Percentiles rank a stretch among this genome's conserved stretches.
phyloP scores from a whole-genome alignment of 2,888 invertebrate genomes.

The Maniola hyperantus region DNA sequence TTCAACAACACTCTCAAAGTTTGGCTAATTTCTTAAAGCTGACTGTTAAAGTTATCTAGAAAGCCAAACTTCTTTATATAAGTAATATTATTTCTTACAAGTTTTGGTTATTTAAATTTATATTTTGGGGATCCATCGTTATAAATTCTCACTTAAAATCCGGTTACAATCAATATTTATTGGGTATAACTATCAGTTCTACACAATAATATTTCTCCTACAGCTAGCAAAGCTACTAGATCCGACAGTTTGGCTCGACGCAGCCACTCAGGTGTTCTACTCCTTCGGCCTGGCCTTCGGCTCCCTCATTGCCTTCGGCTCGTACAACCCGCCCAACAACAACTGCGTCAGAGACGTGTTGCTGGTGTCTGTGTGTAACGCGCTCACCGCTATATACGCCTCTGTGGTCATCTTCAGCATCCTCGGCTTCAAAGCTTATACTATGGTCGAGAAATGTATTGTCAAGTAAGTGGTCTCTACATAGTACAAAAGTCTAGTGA shows the following conservation, averaged over 20 bases:
- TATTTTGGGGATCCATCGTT: not conserved
- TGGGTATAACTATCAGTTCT: not conserved
- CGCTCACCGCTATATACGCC: constrained; percentile 96
- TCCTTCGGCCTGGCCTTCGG: constrained; percentile 97
- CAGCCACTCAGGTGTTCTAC: constrained; percentile 98
- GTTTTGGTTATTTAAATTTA: not conserved
- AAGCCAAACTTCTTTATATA: not conserved
- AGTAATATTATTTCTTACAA: not conserved
- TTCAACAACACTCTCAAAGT: not conserved
- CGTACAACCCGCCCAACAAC: constrained; percentile 97
- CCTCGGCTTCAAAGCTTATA: constrained; percentile 97
- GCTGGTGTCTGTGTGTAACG: constrained; percentile 95
- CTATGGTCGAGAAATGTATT: constrained; percentile 93
- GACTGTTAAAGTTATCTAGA: not conserved
- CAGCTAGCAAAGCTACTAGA: constrained; percentile 92
- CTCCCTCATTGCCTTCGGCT: constrained; percentile 96
- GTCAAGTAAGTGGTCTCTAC: constrained; percentile 61
- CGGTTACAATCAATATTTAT: no score
- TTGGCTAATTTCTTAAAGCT: not conserved
- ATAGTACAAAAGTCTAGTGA: no score
- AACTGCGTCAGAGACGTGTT: constrained; percentile 96
- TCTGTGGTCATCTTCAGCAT: constrained; percentile 97
- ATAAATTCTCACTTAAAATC: not conserved
- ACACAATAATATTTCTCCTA: constrained; percentile 40
- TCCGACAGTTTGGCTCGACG: constrained; percentile 97